Percentiles rank a stretch among this genome's conserved stretches.
These are phyloP conservation scores for Trichonephila clavipes DNA, from an alignment of 1,140 invertebrate genomes.

Conservation along the genomic window DNA sequence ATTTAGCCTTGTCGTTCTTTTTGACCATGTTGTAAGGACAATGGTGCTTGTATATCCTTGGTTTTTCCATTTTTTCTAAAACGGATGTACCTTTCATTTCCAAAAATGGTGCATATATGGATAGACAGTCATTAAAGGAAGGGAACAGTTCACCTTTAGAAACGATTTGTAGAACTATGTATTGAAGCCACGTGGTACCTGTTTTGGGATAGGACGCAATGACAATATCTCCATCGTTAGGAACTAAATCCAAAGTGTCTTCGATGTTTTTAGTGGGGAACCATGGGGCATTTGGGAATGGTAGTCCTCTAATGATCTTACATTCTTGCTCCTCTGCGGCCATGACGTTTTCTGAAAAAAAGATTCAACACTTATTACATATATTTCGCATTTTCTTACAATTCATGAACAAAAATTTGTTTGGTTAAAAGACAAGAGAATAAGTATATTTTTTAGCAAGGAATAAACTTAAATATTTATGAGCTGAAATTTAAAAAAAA, in stretches of 20 bases:
- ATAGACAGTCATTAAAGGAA: slow-evolving; percentile 8
- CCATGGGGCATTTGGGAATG: slow-evolving; percentile 17
- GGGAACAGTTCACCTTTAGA: slow-evolving; percentile 54
- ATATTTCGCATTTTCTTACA: too few species aligned
- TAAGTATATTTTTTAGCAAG: too few species aligned
- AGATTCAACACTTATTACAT: not conserved
- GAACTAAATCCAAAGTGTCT: slow-evolving; percentile 56
- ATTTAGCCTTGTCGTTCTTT: slow-evolving; percentile 80
- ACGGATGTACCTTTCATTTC: slow-evolving; percentile 60
- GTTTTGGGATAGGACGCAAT: slow-evolving; percentile 78
- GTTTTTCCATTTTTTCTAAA: not conserved
- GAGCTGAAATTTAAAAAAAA: too few species aligned
- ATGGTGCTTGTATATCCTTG: slow-evolving; percentile 85
- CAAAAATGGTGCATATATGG: slow-evolving; percentile 56
- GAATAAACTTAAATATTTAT: too few species aligned
- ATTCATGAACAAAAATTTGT: too few species aligned
- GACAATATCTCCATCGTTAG: slow-evolving; percentile 75
- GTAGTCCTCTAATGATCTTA: slow-evolving; percentile 13
- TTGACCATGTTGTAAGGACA: slow-evolving; percentile 88
- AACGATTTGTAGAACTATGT: slow-evolving; percentile 73
- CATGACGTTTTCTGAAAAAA: not conserved
- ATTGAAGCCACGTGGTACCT: slow-evolving; percentile 77
- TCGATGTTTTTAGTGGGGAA: slow-evolving; percentile 60
- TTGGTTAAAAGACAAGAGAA: too few species aligned
- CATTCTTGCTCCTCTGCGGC: not conserved